A percentile compares a stretch with the other conserved stretches of the same genome.
Conservation (phyloP, 1,140 invertebrate genomes). For the Tyrophagus putrescentiae region DNA sequence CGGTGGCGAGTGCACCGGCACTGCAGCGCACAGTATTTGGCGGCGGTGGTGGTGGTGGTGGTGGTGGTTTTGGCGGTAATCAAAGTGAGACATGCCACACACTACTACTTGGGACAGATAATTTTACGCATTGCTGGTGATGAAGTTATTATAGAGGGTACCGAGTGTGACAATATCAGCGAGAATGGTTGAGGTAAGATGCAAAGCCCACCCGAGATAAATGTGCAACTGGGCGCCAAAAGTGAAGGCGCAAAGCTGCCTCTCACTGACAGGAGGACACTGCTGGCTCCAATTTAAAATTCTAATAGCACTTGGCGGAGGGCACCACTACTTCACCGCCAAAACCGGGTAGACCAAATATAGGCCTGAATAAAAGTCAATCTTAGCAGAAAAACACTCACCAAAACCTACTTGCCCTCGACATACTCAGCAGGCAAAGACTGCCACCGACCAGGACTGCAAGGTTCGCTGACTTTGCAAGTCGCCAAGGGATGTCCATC, state of each 20-base stretch:
- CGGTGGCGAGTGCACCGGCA: too few species aligned
- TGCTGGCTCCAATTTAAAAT: conserved; percentile 10
- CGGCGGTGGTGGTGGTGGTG: too few species aligned
- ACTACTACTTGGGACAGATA: conserved; percentile 3
- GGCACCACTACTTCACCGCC: background rate
- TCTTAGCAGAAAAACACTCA: background rate
- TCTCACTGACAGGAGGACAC: background rate
- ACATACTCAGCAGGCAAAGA: background rate
- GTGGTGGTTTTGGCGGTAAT: background rate
- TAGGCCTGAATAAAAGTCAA: too few species aligned
- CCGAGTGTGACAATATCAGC: conserved; percentile 1
- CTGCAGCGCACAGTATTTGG: too few species aligned
- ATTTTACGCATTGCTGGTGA: conserved; percentile 15
- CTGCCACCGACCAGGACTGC: background rate
- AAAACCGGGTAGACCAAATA: background rate
- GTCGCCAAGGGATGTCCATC: background rate
- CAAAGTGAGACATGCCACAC: background rate
- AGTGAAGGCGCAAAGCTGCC: too few species aligned
- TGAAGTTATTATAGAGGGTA: conserved; percentile 13
- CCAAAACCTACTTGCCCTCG: background rate
- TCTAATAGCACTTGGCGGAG: background rate
- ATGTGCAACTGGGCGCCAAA: background rate
- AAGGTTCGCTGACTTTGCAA: background rate
- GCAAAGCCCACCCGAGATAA: conserved; percentile 9
- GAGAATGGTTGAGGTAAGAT: conserved; percentile 16